Conservation (phyloP, 2,797 vertebrate species). For the Sebastes hubbsi region DNA sequence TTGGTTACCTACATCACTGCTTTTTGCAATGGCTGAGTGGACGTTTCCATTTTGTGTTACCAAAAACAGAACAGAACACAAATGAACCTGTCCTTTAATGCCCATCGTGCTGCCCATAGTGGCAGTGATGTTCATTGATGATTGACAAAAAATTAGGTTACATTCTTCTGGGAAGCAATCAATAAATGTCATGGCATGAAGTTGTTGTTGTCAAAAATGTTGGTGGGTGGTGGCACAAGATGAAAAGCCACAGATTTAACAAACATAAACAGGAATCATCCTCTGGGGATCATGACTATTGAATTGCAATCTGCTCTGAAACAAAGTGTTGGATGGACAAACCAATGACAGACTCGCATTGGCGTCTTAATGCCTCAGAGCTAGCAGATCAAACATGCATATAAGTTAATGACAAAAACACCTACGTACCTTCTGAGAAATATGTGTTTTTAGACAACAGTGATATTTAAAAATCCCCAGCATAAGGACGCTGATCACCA, state of each 20-base stretch:
- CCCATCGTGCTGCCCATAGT: not conserved
- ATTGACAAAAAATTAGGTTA: not conserved
- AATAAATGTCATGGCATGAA: not conserved
- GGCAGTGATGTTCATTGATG: not conserved
- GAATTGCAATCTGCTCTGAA: not conserved
- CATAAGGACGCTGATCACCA: constrained; percentile 1
- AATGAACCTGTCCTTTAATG: too few relatives aligned
- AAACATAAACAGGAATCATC: not conserved
- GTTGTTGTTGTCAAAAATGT: not conserved
- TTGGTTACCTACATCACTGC: too few relatives aligned
- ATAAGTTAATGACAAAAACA: not conserved
- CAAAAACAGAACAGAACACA: too few relatives aligned
- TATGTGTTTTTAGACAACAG: not conserved
- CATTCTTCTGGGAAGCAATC: not conserved
- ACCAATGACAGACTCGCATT: not conserved
- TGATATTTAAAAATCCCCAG: not conserved
- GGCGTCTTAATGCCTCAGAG: not conserved
- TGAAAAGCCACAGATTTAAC: not conserved
- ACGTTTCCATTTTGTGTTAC: too few relatives aligned
- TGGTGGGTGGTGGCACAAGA: not conserved
- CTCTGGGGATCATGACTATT: not conserved
- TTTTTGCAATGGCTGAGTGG: too few relatives aligned
- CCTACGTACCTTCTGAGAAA: not conserved
- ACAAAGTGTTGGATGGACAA: not conserved
- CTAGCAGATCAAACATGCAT: not conserved